A percentile compares a stretch with the other conserved stretches of the same genome.
Conservation (phyloP, 2,113 vertebrate genomes). For the Gallinago media region DNA sequence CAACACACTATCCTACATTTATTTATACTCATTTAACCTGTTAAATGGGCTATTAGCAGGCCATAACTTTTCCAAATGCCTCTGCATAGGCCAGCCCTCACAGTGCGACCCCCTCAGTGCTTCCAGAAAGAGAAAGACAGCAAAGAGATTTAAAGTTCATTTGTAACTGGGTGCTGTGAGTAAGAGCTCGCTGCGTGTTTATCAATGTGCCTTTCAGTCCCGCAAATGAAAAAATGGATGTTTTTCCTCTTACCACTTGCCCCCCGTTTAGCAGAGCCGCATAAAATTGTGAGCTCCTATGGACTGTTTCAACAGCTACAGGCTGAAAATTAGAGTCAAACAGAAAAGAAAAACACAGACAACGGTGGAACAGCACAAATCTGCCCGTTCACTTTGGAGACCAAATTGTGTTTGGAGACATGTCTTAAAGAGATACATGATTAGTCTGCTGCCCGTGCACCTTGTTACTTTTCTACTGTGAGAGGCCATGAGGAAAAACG, state of each 20-base stretch:
- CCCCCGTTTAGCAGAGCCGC: neutral
- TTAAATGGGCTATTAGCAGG: constrained; percentile 12
- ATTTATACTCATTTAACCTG: constrained; percentile 14
- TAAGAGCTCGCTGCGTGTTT: neutral
- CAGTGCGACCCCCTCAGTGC: neutral
- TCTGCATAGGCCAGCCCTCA: neutral
- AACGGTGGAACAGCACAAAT: neutral
- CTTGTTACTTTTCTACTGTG: neutral
- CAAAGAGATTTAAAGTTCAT: constrained; percentile 1
- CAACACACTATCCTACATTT: neutral
- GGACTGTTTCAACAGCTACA: neutral
- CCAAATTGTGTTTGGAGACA: neutral
- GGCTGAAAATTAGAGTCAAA: neutral
- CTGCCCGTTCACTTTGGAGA: neutral
- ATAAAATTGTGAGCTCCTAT: neutral
- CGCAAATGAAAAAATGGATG: neutral
- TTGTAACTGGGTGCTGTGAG: neutral
- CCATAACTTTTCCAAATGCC: constrained; percentile 1
- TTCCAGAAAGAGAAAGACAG: neutral
- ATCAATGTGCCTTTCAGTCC: neutral
- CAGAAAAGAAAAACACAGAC: neutral
- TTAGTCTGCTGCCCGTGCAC: neutral
- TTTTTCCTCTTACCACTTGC: neutral
- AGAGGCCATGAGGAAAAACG: neutral
- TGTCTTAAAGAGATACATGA: neutral